A percentile compares a stretch with the other conserved stretches of the same genome.
Conservation (phyloP, 2,888 invertebrate genomes). For the Imbricaverruca yamaguchii region DNA sequence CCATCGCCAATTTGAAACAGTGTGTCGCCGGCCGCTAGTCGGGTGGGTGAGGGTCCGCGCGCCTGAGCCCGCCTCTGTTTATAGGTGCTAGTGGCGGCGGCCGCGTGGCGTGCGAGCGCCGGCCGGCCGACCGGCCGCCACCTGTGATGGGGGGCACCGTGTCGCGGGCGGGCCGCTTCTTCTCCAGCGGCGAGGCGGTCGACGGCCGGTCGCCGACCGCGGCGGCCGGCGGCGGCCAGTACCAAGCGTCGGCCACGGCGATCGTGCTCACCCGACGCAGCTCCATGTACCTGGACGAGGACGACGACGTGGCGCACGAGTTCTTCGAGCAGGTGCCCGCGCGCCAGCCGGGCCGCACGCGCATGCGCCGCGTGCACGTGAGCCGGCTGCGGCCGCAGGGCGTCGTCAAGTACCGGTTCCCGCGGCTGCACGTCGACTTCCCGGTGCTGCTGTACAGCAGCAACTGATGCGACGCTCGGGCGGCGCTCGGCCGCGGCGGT, state of each 20-base stretch:
- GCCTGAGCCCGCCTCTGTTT: neutral
- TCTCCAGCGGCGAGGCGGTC: neutral
- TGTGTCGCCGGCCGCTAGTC: too few species aligned
- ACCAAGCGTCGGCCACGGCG: neutral
- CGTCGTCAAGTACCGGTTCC: slow-evolving; percentile 41
- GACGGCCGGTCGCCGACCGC: neutral
- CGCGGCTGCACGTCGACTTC: slow-evolving; percentile 44
- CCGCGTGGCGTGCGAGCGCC: neutral
- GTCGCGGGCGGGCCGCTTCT: neutral
- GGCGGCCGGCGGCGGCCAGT: neutral
- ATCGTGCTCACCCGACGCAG: slow-evolving; percentile 36
- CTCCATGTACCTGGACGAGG: slow-evolving; percentile 50
- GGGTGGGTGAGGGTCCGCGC: too few species aligned
- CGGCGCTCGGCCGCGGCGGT: too few species aligned
- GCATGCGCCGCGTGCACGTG: neutral
- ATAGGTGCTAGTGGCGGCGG: neutral
- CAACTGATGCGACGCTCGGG: slow-evolving; percentile 26
- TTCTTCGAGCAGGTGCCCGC: slow-evolving; percentile 47
- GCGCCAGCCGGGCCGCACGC: slow-evolving; percentile 34
- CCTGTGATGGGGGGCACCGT: neutral
- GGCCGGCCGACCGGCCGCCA: neutral
- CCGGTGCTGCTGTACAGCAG: slow-evolving; percentile 44
- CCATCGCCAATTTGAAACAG: too few species aligned
- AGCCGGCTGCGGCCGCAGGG: slow-evolving; percentile 38
- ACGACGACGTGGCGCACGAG: slow-evolving; percentile 50